Conservation (phyloP, 1,140 invertebrate genomes). For the Drosophila insularis region DNA sequence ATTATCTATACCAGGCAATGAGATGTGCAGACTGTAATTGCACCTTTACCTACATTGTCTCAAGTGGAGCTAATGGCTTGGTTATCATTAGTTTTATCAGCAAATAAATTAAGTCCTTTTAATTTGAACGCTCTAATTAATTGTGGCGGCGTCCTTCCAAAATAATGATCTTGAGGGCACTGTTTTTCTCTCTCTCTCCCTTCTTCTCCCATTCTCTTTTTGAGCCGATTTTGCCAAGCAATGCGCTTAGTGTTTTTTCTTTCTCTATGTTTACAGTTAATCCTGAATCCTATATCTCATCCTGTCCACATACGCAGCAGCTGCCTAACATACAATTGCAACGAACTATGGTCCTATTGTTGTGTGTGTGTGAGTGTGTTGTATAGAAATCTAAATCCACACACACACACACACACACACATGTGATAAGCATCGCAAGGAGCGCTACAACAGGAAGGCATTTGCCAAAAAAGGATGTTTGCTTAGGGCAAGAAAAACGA, state of each 20-base stretch:
- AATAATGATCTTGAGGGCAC: slow-evolving; percentile 10
- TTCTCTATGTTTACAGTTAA: slow-evolving; percentile 1
- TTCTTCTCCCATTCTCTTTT: not conserved
- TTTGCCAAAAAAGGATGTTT: slow-evolving; percentile 74
- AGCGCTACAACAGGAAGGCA: slow-evolving; percentile 50
- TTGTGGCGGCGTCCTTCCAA: slow-evolving; percentile 49
- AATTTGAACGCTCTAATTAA: slow-evolving; percentile 34
- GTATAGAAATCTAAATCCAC: slow-evolving; percentile 48
- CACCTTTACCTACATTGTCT: slow-evolving; percentile 37
- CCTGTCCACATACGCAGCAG: slow-evolving; percentile 22
- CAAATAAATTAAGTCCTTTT: slow-evolving; percentile 43
- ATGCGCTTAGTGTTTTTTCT: not conserved
- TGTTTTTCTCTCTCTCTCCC: not conserved
- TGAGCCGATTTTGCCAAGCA: not conserved
- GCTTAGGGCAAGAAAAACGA: slow-evolving; percentile 49
- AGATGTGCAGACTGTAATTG: slow-evolving; percentile 33
- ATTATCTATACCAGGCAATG: not conserved
- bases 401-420: slow-evolving; percentile 29
- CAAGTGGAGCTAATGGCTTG: slow-evolving; percentile 55
- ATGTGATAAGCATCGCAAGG: slow-evolving; percentile 60
- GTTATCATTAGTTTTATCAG: slow-evolving; percentile 44
- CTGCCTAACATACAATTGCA: slow-evolving; percentile 53
- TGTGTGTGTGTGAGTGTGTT: slow-evolving; percentile 28
- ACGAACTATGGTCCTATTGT: slow-evolving; percentile 35
- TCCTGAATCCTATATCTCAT: not conserved